A percentile compares a stretch with the other conserved stretches of the same genome.
Evolutionary conservation across 2,797 vertebrate species (phyloP).

Genomic region (Neostethus bicornis): DNA sequence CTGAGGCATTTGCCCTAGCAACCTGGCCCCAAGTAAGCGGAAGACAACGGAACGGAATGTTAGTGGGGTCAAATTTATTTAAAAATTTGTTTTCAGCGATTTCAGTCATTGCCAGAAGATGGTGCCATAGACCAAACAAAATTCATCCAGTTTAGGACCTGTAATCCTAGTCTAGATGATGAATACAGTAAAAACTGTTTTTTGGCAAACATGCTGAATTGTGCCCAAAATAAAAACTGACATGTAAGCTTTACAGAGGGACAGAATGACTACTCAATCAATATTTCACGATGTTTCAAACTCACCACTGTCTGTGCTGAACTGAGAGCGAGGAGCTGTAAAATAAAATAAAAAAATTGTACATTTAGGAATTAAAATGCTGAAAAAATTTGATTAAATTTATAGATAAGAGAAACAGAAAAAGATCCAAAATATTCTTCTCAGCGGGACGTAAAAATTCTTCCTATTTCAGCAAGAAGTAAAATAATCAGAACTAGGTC

Average conservation of each 20-base stretch:
- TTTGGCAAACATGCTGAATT: neutral
- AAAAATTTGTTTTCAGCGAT: too few species aligned
- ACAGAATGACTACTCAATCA: neutral
- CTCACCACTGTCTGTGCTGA: slow-evolving; percentile 70
- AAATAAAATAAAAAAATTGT: slow-evolving; percentile 3
- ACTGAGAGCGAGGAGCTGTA: slow-evolving; percentile 69
- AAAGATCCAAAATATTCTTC: slow-evolving; percentile 19
- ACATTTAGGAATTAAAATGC: slow-evolving; percentile 9
- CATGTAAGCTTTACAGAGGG: neutral
- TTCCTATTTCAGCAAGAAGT: too few species aligned
- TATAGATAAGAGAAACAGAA: slow-evolving; percentile 13
- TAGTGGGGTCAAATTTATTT: too few species aligned
- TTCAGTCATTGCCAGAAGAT: slow-evolving; percentile 56
- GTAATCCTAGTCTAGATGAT: slow-evolving; percentile 6
- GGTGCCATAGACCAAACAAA: slow-evolving; percentile 46
- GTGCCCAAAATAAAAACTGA: neutral
- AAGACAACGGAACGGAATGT: too few species aligned
- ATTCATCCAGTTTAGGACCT: slow-evolving; percentile 29
- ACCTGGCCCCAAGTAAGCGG: too few species aligned
- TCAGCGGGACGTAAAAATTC: too few species aligned
- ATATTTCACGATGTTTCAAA: too few species aligned
- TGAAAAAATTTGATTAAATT: slow-evolving; percentile 2
- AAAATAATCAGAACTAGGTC: too few species aligned
- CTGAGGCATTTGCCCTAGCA: too few species aligned
- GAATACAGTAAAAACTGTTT: slow-evolving; percentile 15